Conservation (phyloP, 2,797 vertebrate genomes). For the Peromyscus aztecus region DNA sequence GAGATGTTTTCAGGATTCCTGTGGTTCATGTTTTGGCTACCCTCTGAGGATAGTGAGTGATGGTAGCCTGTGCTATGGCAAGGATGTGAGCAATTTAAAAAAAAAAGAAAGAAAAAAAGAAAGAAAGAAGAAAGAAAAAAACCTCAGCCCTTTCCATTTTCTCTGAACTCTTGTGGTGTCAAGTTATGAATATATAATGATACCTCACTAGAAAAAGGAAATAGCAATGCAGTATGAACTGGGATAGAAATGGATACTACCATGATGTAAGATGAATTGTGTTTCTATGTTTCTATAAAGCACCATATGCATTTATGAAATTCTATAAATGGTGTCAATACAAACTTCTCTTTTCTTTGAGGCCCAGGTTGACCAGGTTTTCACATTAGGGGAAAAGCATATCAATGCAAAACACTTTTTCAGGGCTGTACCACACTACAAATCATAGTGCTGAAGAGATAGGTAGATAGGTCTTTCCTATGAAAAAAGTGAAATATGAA, state of each 20-base stretch:
- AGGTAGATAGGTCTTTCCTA: neutral
- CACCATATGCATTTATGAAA: conserved; percentile 22
- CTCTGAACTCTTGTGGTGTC: neutral
- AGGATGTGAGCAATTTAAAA: conserved; percentile 42
- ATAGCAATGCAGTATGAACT: conserved; percentile 1
- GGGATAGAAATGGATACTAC: conserved; percentile 39
- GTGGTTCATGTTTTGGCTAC: neutral
- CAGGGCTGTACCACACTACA: neutral
- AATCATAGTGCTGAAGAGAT: conserved; percentile 54
- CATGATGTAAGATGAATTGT: neutral
- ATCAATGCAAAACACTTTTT: conserved; percentile 52
- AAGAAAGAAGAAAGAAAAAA: neutral
- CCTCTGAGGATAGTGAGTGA: conserved; percentile 5
- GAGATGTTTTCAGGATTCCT: conserved; percentile 53
- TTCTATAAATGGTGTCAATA: conserved; percentile 55
- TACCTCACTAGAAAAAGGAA: neutral
- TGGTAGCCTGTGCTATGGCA: neutral
- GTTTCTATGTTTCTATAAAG: conserved; percentile 62
- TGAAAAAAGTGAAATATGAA: conserved; percentile 48
- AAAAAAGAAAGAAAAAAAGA: neutral
- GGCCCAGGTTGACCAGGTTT: conserved; percentile 23
- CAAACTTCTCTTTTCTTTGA: neutral
- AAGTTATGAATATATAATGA: conserved; percentile 61
- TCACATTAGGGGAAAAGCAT: conserved; percentile 53
- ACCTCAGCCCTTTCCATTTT: conserved; percentile 36